Conservation (phyloP, 2,113 vertebrate species). For the Sarotherodon lohbergeri region DNA sequence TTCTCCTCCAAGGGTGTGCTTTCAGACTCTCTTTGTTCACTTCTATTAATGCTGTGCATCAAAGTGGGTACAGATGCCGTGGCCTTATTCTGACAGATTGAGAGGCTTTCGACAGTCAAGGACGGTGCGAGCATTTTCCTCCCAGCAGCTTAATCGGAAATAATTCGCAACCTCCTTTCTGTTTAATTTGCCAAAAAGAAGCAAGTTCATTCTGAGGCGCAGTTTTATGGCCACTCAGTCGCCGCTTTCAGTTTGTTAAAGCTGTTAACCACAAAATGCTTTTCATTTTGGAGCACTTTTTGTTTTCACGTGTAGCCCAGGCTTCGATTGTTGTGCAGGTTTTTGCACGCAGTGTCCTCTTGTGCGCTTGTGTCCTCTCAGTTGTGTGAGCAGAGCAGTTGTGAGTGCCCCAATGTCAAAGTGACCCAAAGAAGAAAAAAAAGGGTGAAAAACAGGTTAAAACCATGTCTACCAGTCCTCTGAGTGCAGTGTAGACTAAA, state of each 20-base stretch:
- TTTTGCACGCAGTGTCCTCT: neutral
- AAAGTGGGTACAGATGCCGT: neutral
- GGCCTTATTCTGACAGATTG: slow-evolving; percentile 30
- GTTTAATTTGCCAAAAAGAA: neutral
- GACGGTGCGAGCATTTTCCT: neutral
- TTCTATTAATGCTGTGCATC: slow-evolving; percentile 31
- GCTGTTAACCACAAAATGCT: neutral
- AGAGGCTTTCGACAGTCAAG: slow-evolving; percentile 18
- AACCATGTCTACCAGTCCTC: slow-evolving; percentile 19
- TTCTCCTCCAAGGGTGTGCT: slow-evolving; percentile 5
- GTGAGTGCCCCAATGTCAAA: neutral
- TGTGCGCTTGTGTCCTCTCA: neutral
- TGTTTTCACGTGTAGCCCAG: neutral
- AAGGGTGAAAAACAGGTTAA: neutral
- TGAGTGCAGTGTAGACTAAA: slow-evolving; percentile 42
- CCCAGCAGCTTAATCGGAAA: neutral
- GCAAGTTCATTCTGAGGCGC: neutral
- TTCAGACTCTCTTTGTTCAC: slow-evolving; percentile 23
- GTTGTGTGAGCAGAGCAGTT: neutral
- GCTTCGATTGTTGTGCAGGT: neutral
- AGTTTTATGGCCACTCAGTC: neutral
- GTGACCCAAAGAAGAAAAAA: neutral
- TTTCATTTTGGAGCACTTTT: neutral
- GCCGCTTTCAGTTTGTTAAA: neutral
- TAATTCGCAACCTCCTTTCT: neutral